Conservation (phyloP, 1,140 invertebrate genomes). For the Ceratoteleas bidentatus region DNA sequence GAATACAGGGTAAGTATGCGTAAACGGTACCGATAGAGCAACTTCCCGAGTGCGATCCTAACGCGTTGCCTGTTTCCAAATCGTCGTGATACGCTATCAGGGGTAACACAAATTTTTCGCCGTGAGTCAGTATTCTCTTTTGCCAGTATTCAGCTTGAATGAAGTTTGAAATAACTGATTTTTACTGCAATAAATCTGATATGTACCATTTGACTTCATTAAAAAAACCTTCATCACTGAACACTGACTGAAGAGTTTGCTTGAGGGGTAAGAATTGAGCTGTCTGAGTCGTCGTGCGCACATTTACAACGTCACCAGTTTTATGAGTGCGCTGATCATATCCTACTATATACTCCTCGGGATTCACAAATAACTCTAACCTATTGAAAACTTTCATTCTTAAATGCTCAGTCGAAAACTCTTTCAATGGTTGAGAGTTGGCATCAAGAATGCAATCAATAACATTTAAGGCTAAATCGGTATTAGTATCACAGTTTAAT, state of each 20-base stretch:
- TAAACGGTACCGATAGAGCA: background rate
- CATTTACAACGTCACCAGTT: background rate
- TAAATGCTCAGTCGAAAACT: conserved; percentile 5
- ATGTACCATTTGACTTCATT: conserved; percentile 1
- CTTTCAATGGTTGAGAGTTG: conserved; percentile 1
- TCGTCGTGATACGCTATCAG: conserved; percentile 5
- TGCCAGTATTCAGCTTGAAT: conserved; percentile 3
- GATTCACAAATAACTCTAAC: conserved; percentile 1
- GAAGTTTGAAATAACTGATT: background rate
- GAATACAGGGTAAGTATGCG: background rate
- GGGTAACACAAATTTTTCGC: conserved; percentile 4
- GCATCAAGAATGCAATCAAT: conserved; percentile 6
- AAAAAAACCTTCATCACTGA: conserved; percentile 3
- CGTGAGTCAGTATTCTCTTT: background rate
- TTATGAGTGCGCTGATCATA: conserved; percentile 3
- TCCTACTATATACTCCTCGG: conserved; percentile 5
- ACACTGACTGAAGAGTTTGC: background rate
- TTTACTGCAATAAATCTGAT: background rate
- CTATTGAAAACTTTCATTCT: conserved; percentile 6
- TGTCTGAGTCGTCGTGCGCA: background rate
- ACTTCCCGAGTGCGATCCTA: background rate
- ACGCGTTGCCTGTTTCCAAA: background rate
- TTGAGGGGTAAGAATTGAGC: background rate
- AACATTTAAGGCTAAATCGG: background rate
- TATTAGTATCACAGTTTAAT: background rate